These are phyloP conservation scores for Theretra japonica DNA, from an alignment of 2,888 invertebrate genomes.

Conservation along the genomic window DNA sequence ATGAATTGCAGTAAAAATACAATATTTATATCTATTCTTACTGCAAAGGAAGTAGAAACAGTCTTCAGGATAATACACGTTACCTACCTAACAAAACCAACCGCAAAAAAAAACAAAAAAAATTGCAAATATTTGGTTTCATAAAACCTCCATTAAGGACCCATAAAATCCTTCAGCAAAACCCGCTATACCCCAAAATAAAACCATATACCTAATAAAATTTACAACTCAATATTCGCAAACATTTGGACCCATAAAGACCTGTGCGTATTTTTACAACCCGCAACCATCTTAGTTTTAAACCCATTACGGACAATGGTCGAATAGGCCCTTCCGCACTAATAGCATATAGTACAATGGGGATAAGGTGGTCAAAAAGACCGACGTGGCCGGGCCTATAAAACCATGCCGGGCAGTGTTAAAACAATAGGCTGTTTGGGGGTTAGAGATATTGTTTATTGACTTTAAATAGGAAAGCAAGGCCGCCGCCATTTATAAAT, in stretches of 20 bases:
- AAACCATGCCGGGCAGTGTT: conserved; percentile 43
- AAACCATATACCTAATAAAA: conserved; percentile 42
- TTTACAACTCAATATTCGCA: conserved; percentile 44
- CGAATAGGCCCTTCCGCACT: conserved; percentile 36
- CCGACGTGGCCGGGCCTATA: conserved; percentile 43
- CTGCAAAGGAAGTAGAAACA: no score
- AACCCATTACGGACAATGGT: conserved; percentile 46
- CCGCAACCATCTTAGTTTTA: conserved; percentile 42
- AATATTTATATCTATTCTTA: no score
- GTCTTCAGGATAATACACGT: neutral
- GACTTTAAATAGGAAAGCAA: conserved; percentile 15
- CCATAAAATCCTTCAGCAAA: conserved; percentile 31
- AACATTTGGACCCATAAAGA: conserved; percentile 41
- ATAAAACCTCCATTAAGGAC: neutral
- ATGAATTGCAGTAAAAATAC: no score
- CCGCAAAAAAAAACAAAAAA: neutral
- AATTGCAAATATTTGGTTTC: neutral
- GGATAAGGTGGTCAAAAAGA: conserved; percentile 51
- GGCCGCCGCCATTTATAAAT: neutral
- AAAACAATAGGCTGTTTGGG: conserved; percentile 21
- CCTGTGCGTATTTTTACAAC: conserved; percentile 37
- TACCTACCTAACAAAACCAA: neutral
- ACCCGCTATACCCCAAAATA: conserved; percentile 28
- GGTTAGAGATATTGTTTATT: conserved; percentile 11
- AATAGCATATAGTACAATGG: conserved; percentile 42